Base-by-base conservation (phyloP, 2,888 invertebrate species). In the Cyclophora punctaria region DNA sequence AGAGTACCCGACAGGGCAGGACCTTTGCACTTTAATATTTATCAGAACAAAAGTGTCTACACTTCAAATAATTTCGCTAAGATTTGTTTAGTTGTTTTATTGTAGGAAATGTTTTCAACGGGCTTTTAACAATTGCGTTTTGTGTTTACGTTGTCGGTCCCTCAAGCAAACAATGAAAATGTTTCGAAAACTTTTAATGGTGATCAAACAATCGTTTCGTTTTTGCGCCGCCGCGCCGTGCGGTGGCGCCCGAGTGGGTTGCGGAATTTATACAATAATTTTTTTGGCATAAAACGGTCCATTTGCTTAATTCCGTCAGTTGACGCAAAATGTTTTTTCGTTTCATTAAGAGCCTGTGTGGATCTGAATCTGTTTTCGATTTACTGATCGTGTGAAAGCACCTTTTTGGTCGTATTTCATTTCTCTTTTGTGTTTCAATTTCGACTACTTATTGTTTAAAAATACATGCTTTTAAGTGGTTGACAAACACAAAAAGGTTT, bases 131-230 rank as follows among this genome's bases (percentile, higher is more conserved):
- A 64, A 65, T 67, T 60, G 62, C 65, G 58, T 62, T 69, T 68
- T 66, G 58, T 76, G 74, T 80, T 78, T 74, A 74, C 73, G 60
- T 66, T 66, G 54, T 53, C 61, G 58, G 67, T 61, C 69, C 59
- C 63, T 70, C 66, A 49, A 37, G 58, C 64, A 75, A 76, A 79
- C 75, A 79, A 71, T 65, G 64, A 67, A n/a, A 74, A 73, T 80
- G 78, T 80, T 82, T 75, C 75, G 62, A 68, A 75, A 83, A 83
- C 78, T 84, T 84, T 83, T 83, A 83, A 84, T 84, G 78, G 79
- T 70, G 72, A 81, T 80, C 80, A 83, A 83, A 83, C 79, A 83
- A 78, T 75, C 74, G 73, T 73, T 78, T 67, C 73, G 68, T 76
- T 73, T 74, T 72, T 68, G 65, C 66, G 58, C 57, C 54, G 60